These are phyloP conservation scores for Nipponacmea schrenckii DNA, from an alignment of 2,888 invertebrate species.

Conservation along the genomic window DNA sequence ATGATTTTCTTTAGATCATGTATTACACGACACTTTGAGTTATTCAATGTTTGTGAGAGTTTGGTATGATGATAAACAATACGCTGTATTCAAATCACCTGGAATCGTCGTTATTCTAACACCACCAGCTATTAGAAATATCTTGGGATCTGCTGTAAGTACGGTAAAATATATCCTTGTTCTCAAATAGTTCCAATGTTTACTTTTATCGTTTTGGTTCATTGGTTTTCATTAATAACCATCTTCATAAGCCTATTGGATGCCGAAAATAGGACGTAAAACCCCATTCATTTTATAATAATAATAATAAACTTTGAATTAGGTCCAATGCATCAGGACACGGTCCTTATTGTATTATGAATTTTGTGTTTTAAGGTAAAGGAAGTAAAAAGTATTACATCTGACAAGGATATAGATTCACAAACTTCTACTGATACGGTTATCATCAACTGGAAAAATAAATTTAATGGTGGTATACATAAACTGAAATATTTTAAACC, in stretches of 20 bases:
- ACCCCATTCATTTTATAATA: too few relatives aligned
- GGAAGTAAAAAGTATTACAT: background rate
- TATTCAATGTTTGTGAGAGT: slow-evolving; percentile 31
- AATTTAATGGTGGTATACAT: slow-evolving; percentile 9
- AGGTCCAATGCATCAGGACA: too few relatives aligned
- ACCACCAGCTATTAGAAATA: slow-evolving; percentile 15
- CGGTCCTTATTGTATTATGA: background rate
- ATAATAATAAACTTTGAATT: too few relatives aligned
- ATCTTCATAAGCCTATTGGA: too few relatives aligned
- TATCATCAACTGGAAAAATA: slow-evolving; percentile 19
- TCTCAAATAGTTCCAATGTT: too few relatives aligned
- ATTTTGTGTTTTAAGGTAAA: slow-evolving; percentile 12
- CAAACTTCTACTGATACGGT: slow-evolving; percentile 13
- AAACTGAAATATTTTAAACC: background rate
- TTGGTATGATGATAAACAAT: slow-evolving; percentile 28
- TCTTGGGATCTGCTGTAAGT: background rate
- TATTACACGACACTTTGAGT: too few relatives aligned
- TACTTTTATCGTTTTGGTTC: too few relatives aligned
- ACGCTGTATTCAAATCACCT: slow-evolving; percentile 30
- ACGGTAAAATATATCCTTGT: too few relatives aligned
- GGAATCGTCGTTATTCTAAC: slow-evolving; percentile 24
- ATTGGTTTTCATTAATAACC: too few relatives aligned
- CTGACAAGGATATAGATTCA: slow-evolving; percentile 22
- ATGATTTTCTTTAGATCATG: too few relatives aligned
- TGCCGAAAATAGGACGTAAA: too few relatives aligned